Conservation (phyloP, 2,888 invertebrate species). For the Liopterus haemorrhoidalis region DNA sequence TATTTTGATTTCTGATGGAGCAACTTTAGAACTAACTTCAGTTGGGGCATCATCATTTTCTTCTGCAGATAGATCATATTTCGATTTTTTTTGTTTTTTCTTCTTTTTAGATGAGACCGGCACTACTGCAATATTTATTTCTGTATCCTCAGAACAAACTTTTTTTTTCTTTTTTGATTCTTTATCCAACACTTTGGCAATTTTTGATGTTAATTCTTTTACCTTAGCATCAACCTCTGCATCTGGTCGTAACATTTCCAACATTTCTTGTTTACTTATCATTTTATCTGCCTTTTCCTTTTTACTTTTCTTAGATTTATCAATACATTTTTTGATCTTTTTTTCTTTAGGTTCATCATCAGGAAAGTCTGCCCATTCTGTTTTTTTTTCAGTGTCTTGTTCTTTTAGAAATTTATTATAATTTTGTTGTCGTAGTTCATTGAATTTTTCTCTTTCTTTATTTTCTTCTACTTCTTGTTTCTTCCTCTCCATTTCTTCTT, state of each 20-base stretch:
- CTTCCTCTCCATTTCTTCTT: constrained; percentile 53
- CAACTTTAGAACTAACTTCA: constrained; percentile 35
- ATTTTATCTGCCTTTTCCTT: constrained; percentile 10
- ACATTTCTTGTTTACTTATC: constrained; percentile 13
- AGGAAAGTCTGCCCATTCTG: constrained; percentile 55
- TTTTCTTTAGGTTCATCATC: constrained; percentile 15
- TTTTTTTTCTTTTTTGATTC: constrained; percentile 11
- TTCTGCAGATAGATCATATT: constrained; percentile 7
- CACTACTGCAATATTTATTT: neutral
- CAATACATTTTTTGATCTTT: constrained; percentile 8
- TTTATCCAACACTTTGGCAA: constrained; percentile 12
- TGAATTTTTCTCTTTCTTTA: constrained; percentile 45
- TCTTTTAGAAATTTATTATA: constrained; percentile 52
- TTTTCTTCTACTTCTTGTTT: constrained; percentile 49
- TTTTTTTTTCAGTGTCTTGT: constrained; percentile 46
- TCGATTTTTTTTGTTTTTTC: constrained; percentile 13
- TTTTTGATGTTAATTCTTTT: constrained; percentile 12
- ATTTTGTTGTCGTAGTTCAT: constrained; percentile 42
- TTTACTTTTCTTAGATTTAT: constrained; percentile 14
- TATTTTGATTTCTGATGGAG: constrained; percentile 28
- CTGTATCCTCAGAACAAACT: neutral
- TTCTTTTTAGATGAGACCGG: constrained; percentile 4
- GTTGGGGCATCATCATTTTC: constrained; percentile 36
- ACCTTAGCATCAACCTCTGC: constrained; percentile 16
- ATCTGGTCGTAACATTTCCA: constrained; percentile 6